These are phyloP conservation scores for Rhyacophila evoluta DNA, from an alignment of 2,888 invertebrate species.

Conservation along the genomic window DNA sequence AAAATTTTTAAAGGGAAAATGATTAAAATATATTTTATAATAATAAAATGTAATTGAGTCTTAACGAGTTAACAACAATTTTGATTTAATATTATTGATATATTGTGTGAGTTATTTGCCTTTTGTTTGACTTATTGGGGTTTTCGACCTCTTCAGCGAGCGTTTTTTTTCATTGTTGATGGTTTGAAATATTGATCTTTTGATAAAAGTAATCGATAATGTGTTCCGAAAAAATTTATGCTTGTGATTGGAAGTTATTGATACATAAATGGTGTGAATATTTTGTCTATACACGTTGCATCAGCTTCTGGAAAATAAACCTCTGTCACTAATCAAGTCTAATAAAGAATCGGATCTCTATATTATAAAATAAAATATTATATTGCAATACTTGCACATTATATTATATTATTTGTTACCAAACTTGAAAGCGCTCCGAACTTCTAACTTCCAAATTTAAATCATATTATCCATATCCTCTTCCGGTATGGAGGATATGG, in stretches of 20 bases:
- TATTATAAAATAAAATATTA: too few species aligned
- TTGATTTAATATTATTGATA: neutral
- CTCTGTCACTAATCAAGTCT: neutral
- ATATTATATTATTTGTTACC: too few species aligned
- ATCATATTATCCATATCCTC: too few species aligned
- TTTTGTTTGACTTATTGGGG: constrained; percentile 1
- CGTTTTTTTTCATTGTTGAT: neutral
- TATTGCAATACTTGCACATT: too few species aligned
- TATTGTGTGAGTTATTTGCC: constrained; percentile 8
- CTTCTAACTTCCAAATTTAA: too few species aligned
- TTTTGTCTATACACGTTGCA: neutral
- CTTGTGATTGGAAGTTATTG: neutral
- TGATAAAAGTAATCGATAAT: constrained; percentile 19
- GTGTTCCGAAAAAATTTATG: neutral
- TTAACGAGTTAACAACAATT: neutral
- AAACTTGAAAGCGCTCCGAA: too few species aligned
- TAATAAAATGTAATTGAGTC: too few species aligned
- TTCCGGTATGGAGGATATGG: too few species aligned
- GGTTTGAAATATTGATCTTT: constrained; percentile 2
- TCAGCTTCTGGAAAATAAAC: neutral
- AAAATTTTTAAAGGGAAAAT: too few species aligned
- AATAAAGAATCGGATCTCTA: too few species aligned
- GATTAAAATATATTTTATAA: too few species aligned
- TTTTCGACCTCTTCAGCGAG: neutral
- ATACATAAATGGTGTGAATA: neutral